phyloP scores from a whole-genome alignment of 37 sponge, comb jelly and placozoan species.

The Ephydatia muelleri region DNA sequence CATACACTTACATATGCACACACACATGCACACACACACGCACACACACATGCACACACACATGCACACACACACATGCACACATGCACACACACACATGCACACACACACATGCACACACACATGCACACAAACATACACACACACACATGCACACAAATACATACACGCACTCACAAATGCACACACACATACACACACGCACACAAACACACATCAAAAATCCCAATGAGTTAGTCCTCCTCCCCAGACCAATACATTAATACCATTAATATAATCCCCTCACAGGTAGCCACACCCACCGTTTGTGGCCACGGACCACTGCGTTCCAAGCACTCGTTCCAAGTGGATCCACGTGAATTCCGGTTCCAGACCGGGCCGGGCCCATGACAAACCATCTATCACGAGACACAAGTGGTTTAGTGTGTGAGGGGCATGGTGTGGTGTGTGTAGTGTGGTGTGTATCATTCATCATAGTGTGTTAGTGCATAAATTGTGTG shows the following conservation, averaged over 20 bases:
- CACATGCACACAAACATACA: no score
- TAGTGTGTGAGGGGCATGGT: neutral
- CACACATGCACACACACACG: constrained; percentile 15
- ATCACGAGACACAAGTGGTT: neutral
- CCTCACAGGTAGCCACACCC: neutral
- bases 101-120: constrained; percentile 3
- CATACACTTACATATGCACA: neutral
- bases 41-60: constrained; percentile 4
- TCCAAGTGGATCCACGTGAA: constrained; percentile 97
- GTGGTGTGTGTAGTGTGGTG: constrained; percentile 10
- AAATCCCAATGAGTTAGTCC: no score
- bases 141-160: no score
- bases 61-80: constrained; percentile 1
- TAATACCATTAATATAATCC: no score
- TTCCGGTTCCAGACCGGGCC: constrained; percentile 94
- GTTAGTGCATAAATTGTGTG: no score
- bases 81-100: neutral
- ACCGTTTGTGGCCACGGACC: constrained; percentile 93
- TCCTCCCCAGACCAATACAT: no score
- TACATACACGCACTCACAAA: constrained; percentile 11
- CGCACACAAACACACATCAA: no score
- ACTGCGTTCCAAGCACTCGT: constrained; percentile 99
- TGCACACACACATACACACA: no score
- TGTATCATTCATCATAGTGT: no score
- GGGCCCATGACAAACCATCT: constrained; percentile 99